These are phyloP conservation scores for Rhagoletis pomonella DNA, from an alignment of 1,140 invertebrate species.

Conservation along the genomic window DNA sequence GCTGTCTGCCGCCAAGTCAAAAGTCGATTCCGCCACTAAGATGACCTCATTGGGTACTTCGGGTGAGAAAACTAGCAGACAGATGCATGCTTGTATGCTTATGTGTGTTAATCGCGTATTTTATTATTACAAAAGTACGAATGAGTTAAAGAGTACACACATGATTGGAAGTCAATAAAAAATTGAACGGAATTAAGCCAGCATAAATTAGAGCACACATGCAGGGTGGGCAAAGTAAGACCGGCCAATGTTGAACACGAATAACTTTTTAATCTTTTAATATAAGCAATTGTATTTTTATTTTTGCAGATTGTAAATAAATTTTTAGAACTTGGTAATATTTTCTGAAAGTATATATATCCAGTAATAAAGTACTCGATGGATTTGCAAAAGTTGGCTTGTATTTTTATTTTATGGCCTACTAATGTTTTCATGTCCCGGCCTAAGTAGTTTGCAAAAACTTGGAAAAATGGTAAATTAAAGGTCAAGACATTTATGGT, in stretches of 20 bases:
- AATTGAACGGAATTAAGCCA: neutral
- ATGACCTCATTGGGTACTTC: constrained; percentile 38
- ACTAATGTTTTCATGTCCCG: too few relatives aligned
- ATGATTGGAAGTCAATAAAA: neutral
- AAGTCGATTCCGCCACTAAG: constrained; percentile 7
- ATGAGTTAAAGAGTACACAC: neutral
- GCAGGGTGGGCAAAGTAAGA: neutral
- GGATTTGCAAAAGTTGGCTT: too few relatives aligned
- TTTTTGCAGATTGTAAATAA: too few relatives aligned
- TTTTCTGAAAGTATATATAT: too few relatives aligned
- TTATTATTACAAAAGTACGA: neutral
- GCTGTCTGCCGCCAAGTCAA: constrained; percentile 25
- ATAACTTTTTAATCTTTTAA: too few relatives aligned
- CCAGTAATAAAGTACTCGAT: too few relatives aligned
- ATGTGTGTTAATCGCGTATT: neutral
- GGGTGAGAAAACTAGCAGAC: neutral
- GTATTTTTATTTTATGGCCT: too few relatives aligned
- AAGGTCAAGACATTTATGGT: too few relatives aligned
- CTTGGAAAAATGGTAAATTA: too few relatives aligned
- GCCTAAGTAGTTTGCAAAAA: too few relatives aligned
- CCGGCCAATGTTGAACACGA: neutral
- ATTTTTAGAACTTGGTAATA: too few relatives aligned
- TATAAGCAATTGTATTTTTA: too few relatives aligned
- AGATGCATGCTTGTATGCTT: neutral
- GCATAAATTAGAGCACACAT: neutral